Evolutionary conservation across 1,140 invertebrate species (phyloP).

Genomic region (Microplitis demolitor): DNA sequence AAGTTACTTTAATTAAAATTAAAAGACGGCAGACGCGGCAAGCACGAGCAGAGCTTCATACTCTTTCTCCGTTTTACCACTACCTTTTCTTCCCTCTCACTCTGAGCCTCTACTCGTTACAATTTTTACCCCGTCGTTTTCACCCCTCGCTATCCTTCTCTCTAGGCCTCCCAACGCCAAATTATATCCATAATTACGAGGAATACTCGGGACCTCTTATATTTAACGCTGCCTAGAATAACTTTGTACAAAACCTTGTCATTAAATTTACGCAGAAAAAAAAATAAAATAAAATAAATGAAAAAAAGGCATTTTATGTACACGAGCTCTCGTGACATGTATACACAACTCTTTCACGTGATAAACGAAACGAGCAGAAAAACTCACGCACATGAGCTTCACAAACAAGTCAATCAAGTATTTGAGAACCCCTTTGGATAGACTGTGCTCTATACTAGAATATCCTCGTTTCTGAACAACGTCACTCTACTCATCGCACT

Average conservation of each 20-base stretch:
- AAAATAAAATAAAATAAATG: background rate
- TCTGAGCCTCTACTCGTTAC: no score
- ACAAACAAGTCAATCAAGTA: background rate
- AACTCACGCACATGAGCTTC: background rate
- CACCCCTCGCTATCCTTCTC: conserved; percentile 34
- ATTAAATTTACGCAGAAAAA: background rate
- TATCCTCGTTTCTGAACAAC: conserved; percentile 14
- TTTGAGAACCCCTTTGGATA: conserved; percentile 29
- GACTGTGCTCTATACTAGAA: background rate
- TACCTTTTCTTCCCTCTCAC: conserved; percentile 28
- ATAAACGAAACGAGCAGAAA: background rate
- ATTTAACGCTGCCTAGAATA: background rate
- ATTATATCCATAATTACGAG: conserved; percentile 61
- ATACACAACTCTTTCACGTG: background rate
- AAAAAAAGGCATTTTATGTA: no score
- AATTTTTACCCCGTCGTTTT: conserved; percentile 39
- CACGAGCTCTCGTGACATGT: no score
- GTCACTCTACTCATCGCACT: background rate
- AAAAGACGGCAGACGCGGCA: conserved; percentile 50
- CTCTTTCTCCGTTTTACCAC: background rate
- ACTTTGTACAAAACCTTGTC: background rate
- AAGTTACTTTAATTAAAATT: conserved; percentile 59
- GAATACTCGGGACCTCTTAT: background rate
- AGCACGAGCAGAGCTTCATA: background rate
- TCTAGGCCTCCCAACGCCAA: conserved; percentile 36